Evolutionary conservation across 1,140 invertebrate genomes (phyloP).

Genomic region (Parasteatoda tepidariorum): DNA sequence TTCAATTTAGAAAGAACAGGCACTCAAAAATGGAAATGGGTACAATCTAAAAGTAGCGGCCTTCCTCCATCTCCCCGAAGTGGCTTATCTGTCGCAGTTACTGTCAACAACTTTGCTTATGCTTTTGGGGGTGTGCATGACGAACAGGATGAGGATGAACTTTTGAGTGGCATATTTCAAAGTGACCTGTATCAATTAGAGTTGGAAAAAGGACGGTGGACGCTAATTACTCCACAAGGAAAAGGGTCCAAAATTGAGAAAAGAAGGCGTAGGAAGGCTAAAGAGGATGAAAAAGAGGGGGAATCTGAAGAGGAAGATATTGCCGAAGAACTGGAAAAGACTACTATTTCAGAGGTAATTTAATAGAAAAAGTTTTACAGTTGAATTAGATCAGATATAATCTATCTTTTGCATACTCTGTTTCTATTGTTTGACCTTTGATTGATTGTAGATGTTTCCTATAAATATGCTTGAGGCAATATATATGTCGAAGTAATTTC

Average conservation of each 20-base stretch:
- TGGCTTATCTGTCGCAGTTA: conserved; percentile 73
- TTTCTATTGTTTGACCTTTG: not conserved
- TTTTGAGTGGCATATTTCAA: conserved; percentile 82
- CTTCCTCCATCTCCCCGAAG: conserved; percentile 76
- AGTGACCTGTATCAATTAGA: conserved; percentile 86
- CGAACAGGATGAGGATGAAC: conserved; percentile 80
- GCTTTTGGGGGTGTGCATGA: conserved; percentile 86
- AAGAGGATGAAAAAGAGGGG: conserved; percentile 66
- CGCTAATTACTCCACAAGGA: conserved; percentile 66
- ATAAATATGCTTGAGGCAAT: too few relatives aligned
- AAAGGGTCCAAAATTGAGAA: conserved; percentile 59
- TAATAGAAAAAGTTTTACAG: too few relatives aligned
- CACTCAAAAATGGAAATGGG: conserved; percentile 81
- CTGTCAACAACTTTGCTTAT: conserved; percentile 75
- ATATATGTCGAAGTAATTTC: too few relatives aligned
- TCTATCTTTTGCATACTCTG: too few relatives aligned
- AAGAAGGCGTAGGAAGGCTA: conserved; percentile 66
- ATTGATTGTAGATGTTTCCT: too few relatives aligned
- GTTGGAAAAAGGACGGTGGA: conserved; percentile 80
- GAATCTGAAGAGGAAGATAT: conserved; percentile 64
- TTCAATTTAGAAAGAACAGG: conserved; percentile 6
- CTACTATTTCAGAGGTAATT: not conserved
- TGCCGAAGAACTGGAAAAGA: not conserved
- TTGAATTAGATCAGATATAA: too few relatives aligned
- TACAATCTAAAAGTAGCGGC: conserved; percentile 77